Conservation (phyloP, 92 coral and sea anemone species). For the Meandrina meandrites region DNA sequence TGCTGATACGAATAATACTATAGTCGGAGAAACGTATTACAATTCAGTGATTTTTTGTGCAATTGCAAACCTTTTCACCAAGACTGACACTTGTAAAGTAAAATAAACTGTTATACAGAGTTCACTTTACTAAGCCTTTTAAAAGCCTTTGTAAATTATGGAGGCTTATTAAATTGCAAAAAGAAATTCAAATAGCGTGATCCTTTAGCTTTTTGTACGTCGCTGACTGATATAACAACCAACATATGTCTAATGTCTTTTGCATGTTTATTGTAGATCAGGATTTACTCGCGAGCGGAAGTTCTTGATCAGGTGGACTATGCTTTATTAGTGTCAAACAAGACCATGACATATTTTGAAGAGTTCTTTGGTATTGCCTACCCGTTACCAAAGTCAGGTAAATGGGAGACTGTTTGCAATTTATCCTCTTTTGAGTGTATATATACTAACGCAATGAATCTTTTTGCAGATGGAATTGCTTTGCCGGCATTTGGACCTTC, state of each 20-base stretch:
- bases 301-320: conserved; percentile 48
- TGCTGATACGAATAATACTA: too few relatives aligned
- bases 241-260: not conserved
- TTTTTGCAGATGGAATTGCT: conserved; percentile 73
- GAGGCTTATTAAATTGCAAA: not conserved
- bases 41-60: too few relatives aligned
- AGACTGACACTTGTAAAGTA: not conserved
- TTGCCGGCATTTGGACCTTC: conserved; percentile 82
- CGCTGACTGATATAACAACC: not conserved
- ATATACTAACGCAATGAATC: not conserved
- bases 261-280: conserved; percentile 37
- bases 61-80: too few relatives aligned
- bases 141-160: not conserved
- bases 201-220: not conserved
- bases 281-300: conserved; percentile 49
- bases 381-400: conserved; percentile 79
- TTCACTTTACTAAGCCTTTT: too few relatives aligned
- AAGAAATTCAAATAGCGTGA: not conserved
- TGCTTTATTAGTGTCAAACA: conserved; percentile 49
- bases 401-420: not conserved
- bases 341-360: conserved; percentile 65
- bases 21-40: too few relatives aligned
- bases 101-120: not conserved
- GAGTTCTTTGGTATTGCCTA: conserved; percentile 60
- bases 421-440: not conserved